Percentiles rank a stretch among this genome's conserved stretches.
Evolutionary conservation across 1,140 invertebrate genomes (phyloP).

Genomic region (Zeugodacus cucurbitae): DNA sequence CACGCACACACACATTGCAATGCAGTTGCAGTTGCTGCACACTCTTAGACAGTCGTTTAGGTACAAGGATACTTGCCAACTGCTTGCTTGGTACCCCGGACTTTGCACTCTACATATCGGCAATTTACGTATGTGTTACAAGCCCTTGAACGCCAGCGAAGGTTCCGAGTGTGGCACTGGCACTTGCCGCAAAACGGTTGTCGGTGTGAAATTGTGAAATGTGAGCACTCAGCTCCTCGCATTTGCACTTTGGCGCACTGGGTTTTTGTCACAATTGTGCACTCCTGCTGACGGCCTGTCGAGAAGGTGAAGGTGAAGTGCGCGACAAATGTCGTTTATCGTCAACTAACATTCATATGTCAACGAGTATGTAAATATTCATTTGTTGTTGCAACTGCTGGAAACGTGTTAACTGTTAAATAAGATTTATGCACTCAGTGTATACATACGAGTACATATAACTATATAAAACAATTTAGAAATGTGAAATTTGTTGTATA

Average conservation of each 20-base stretch:
- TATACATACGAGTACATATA: neutral
- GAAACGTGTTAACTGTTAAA: neutral
- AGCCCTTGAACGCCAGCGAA: neutral
- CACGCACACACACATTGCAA: neutral
- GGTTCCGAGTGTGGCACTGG: slow-evolving; percentile 19
- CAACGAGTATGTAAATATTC: neutral
- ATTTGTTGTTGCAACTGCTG: neutral
- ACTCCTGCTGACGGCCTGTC: neutral
- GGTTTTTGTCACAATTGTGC: neutral
- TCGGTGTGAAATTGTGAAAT: slow-evolving; percentile 28
- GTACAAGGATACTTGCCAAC: neutral
- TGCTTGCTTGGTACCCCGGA: neutral
- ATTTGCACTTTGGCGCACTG: neutral
- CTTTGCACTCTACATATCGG: neutral
- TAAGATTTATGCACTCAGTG: neutral
- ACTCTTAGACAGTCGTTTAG: neutral
- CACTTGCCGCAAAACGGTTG: slow-evolving; percentile 25
- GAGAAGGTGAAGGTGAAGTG: slow-evolving; percentile 33
- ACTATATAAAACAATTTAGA: neutral
- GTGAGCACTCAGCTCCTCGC: neutral
- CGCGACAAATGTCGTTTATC: slow-evolving; percentile 37
- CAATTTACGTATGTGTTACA: slow-evolving; percentile 16
- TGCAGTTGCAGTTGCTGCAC: too few relatives aligned
- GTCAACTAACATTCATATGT: neutral
- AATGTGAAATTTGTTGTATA: neutral